Percentiles rank a stretch among this genome's conserved stretches.
Conservation (phyloP, 2,888 invertebrate species). For the Xylota sylvarum region DNA sequence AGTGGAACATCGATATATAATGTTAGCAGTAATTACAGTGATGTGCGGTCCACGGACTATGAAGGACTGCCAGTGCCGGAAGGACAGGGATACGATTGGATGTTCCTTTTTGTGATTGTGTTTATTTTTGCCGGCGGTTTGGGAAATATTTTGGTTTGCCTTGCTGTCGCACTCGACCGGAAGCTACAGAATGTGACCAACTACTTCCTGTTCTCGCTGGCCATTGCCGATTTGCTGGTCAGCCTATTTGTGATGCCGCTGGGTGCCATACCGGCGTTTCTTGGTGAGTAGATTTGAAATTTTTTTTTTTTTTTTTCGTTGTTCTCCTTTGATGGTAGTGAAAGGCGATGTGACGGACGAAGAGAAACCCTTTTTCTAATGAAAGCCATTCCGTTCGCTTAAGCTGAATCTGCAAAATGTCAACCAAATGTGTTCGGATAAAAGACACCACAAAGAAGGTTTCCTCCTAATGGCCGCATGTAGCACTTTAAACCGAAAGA, state of each 20-base stretch:
- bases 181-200: slow-evolving; percentile 97
- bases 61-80: slow-evolving; percentile 45
- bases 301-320: too few relatives aligned
- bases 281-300: slow-evolving; percentile 89
- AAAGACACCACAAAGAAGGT: background rate
- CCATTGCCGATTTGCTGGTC: slow-evolving; percentile 96
- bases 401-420: background rate
- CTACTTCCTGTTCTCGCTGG: slow-evolving; percentile 96
- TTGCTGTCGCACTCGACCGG: slow-evolving; percentile 96
- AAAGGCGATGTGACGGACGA: background rate
- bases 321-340: too few relatives aligned
- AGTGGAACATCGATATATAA: slow-evolving; percentile 58
- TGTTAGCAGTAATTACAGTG: slow-evolving; percentile 55
- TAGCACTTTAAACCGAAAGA: background rate
- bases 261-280: slow-evolving; percentile 96
- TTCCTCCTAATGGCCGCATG: background rate
- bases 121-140: slow-evolving; percentile 95
- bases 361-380: background rate
- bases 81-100: slow-evolving; percentile 89
- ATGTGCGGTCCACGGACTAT: slow-evolving; percentile 45
- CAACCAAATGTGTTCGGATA: background rate
- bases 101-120: slow-evolving; percentile 92
- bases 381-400: background rate
- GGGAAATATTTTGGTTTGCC: slow-evolving; percentile 96
- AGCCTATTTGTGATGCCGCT: slow-evolving; percentile 98